These are phyloP conservation scores for Neostethus bicornis DNA, from an alignment of 2,797 vertebrate genomes.

Conservation along the genomic window DNA sequence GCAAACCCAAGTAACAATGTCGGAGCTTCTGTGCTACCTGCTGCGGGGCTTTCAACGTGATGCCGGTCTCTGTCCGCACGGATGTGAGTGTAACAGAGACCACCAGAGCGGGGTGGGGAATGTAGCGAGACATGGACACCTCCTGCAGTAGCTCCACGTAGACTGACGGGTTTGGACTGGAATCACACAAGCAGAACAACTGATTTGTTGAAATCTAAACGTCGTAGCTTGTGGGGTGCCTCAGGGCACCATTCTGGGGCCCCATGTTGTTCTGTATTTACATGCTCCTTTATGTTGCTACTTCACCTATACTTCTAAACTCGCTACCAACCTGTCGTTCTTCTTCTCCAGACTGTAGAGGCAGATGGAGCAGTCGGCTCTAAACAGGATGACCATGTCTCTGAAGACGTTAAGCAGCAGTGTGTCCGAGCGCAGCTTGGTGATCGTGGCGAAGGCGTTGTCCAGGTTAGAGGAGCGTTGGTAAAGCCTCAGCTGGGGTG, in stretches of 20 bases:
- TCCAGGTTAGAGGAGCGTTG: slow-evolving; percentile 93
- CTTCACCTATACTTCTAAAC: no score
- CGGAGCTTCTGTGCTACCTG: slow-evolving; percentile 81
- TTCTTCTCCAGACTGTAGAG: slow-evolving; percentile 93
- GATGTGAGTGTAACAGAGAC: slow-evolving; percentile 97
- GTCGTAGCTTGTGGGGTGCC: no score
- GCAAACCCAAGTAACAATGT: not conserved
- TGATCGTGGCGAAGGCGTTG: slow-evolving; percentile 93
- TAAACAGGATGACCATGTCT: slow-evolving; percentile 92
- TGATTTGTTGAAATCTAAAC: not conserved
- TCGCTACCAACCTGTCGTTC: slow-evolving; percentile 83
- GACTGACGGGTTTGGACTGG: slow-evolving; percentile 86
- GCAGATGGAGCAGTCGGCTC: slow-evolving; percentile 96
- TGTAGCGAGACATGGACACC: slow-evolving; percentile 98
- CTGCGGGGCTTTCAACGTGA: slow-evolving; percentile 95
- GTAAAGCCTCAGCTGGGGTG: slow-evolving; percentile 85
- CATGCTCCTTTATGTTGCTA: no score
- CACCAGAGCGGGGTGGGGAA: slow-evolving; percentile 95
- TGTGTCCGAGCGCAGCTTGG: slow-evolving; percentile 89
- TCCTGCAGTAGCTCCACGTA: slow-evolving; percentile 94
- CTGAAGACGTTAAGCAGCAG: slow-evolving; percentile 96
- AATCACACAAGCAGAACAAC: not conserved
- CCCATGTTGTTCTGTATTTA: no score
- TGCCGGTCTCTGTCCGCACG: slow-evolving; percentile 96
- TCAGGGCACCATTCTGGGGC: no score